phyloP scores from a whole-genome alignment of 2,797 vertebrate genomes.

The Danionella dracula region DNA sequence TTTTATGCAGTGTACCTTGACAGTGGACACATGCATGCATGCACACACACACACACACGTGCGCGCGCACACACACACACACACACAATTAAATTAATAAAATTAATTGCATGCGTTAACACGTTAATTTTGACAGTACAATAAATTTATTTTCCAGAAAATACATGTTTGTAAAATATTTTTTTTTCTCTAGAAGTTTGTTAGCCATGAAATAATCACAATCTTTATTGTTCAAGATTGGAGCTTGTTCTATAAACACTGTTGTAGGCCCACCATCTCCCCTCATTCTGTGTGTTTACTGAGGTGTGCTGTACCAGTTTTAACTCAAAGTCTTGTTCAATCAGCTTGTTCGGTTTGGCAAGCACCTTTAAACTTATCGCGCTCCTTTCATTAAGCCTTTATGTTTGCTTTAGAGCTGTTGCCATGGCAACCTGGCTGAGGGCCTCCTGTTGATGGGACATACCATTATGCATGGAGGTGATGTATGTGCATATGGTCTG shows the following conservation, averaged over 20 bases:
- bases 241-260: not conserved
- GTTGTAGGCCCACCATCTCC: not conserved
- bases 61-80: too few relatives aligned
- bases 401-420: constrained; percentile 77
- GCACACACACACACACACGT: too few relatives aligned
- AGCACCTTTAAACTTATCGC: constrained; percentile 67
- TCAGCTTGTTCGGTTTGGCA: constrained; percentile 56
- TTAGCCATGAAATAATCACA: too few relatives aligned
- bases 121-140: too few relatives aligned
- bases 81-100: too few relatives aligned
- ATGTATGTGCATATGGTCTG: constrained; percentile 45
- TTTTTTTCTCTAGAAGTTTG: too few relatives aligned
- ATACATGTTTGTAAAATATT: too few relatives aligned
- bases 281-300: constrained; percentile 33
- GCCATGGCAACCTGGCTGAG: constrained; percentile 67
- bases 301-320: constrained; percentile 39
- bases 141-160: too few relatives aligned
- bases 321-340: constrained; percentile 29
- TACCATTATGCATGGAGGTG: constrained; percentile 54
- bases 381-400: constrained; percentile 66
- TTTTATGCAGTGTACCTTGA: too few relatives aligned
- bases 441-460: constrained; percentile 69
- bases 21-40: too few relatives aligned
- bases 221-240: constrained; percentile 8
- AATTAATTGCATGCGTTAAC: too few relatives aligned